phyloP scores from a whole-genome alignment of 1,140 invertebrate species.

The Helicoverpa armigera region DNA sequence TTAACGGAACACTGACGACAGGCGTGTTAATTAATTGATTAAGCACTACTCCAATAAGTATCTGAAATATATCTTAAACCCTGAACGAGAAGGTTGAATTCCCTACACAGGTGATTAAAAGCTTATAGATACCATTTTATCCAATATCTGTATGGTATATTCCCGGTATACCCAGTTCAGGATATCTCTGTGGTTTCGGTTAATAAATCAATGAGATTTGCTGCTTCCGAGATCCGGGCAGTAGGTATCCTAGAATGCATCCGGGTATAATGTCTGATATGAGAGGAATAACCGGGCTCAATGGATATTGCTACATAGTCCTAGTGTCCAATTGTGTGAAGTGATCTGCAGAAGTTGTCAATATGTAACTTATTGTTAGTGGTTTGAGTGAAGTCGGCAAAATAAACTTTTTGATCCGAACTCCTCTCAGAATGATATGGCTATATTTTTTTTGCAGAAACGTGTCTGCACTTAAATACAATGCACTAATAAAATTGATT shows the following conservation, averaged over 20 bases:
- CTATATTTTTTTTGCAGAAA: no score
- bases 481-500: no score
- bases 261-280: background rate
- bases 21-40: background rate
- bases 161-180: background rate
- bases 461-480: no score
- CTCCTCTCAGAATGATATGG: no score
- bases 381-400: no score
- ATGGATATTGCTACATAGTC: background rate
- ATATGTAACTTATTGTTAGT: no score
- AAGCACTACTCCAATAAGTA: background rate
- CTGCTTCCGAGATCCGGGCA: conserved; percentile 1
- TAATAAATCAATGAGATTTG: conserved; percentile 8
- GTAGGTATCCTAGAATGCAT: background rate
- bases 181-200: background rate
- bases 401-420: no score
- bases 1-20: background rate
- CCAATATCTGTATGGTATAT: background rate
- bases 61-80: background rate
- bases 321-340: background rate
- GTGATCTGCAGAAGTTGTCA: no score
- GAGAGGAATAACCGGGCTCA: no score
- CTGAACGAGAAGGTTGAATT: no score
- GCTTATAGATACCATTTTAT: no score
- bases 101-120: no score